Conservation (phyloP, 2,888 invertebrate species). For the Hermaeophaga mercurialis region DNA sequence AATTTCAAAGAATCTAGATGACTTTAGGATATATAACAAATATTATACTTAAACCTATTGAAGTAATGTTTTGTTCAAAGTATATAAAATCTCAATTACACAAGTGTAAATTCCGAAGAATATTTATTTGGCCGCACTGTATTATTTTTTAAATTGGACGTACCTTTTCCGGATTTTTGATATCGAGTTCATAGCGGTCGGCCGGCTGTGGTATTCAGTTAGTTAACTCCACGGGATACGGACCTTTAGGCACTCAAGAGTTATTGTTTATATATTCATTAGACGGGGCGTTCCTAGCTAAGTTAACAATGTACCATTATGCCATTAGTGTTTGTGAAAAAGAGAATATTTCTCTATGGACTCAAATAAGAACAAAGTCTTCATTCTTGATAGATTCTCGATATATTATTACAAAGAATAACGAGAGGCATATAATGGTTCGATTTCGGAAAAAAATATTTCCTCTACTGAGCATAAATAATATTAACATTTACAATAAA, state of each 20-base stretch:
- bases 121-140: no score
- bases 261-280: constrained; percentile 14
- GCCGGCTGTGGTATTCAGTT: constrained; percentile 4
- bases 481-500: no score
- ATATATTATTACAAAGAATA: no score
- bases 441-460: no score
- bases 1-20: no score
- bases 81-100: no score
- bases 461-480: no score
- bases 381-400: neutral
- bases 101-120: no score
- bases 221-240: constrained; percentile 9
- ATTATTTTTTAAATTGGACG: neutral
- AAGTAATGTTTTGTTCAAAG: no score
- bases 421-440: no score
- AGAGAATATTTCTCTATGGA: constrained; percentile 4
- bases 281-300: constrained; percentile 3
- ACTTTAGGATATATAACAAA: no score
- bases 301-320: constrained; percentile 20
- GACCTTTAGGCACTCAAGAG: constrained; percentile 11
- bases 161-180: constrained; percentile 13
- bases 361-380: constrained; percentile 1
- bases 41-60: no score
- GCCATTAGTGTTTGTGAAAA: constrained; percentile 5
- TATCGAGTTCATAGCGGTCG: constrained; percentile 14